These are phyloP conservation scores for Xylocampa areola DNA, from an alignment of 2,888 invertebrate species.

Conservation along the genomic window DNA sequence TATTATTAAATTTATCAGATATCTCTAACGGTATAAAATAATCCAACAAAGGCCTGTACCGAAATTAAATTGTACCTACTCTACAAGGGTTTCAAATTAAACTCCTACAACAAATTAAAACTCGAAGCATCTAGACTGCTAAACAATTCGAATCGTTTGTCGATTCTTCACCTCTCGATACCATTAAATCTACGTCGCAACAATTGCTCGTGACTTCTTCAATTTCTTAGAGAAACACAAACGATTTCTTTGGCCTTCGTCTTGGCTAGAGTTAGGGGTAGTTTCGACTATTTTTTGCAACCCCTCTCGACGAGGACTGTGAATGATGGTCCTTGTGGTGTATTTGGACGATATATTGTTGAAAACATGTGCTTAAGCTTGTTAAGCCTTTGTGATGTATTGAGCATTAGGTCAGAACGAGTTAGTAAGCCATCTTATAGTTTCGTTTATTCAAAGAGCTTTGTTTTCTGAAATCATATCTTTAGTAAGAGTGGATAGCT, in stretches of 20 bases:
- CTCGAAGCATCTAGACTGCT: conserved; percentile 9
- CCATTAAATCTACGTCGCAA: conserved; percentile 42
- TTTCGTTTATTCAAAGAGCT: not conserved
- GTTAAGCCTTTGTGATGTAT: not conserved
- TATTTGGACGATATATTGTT: conserved; percentile 35
- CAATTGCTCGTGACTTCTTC: conserved; percentile 52
- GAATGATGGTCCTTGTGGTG: conserved; percentile 42
- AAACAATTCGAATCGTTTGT: conserved; percentile 22
- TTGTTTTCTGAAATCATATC: too few species aligned
- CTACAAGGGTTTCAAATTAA: too few species aligned
- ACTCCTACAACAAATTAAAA: too few species aligned
- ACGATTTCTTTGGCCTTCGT: conserved; percentile 54
- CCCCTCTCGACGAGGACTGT: conserved; percentile 32
- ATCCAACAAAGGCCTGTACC: too few species aligned
- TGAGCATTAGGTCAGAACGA: not conserved
- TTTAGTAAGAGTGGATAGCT: too few species aligned
- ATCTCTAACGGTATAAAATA: too few species aligned
- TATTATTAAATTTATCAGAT: too few species aligned
- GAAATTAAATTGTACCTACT: too few species aligned
- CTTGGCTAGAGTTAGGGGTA: conserved; percentile 22
- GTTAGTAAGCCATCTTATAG: not conserved
- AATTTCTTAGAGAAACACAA: conserved; percentile 55
- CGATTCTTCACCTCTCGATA: conserved; percentile 39
- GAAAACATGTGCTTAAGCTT: conserved; percentile 18
- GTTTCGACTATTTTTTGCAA: conserved; percentile 47